These are phyloP conservation scores for Leptinotarsa haldemani DNA, from an alignment of 2,888 invertebrate genomes.

Conservation along the genomic window DNA sequence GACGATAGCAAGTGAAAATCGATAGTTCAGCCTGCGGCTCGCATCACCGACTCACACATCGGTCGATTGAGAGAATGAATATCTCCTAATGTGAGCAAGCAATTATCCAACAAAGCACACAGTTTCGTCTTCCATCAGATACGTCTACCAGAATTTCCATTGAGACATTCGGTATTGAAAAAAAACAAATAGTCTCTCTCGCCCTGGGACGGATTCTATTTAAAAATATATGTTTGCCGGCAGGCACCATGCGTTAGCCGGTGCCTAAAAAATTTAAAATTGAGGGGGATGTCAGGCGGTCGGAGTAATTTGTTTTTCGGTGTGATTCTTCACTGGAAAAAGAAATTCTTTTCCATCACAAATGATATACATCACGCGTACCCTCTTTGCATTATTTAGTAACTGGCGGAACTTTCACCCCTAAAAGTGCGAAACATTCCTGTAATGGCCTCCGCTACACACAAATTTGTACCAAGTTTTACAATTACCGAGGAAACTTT, in stretches of 20 bases:
- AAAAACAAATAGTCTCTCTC: constrained; percentile 1
- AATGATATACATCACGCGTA: constrained; percentile 62
- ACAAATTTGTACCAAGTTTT: constrained; percentile 63
- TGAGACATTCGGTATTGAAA: not conserved
- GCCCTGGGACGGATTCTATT: constrained; percentile 5
- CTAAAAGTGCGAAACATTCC: constrained; percentile 61
- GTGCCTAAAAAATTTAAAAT: constrained; percentile 48
- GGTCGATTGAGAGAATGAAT: no score
- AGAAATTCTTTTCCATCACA: constrained; percentile 59
- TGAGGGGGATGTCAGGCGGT: constrained; percentile 40
- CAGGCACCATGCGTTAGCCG: constrained; percentile 8
- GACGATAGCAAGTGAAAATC: no score
- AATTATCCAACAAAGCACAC: no score
- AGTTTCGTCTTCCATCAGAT: no score
- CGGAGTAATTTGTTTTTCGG: constrained; percentile 48
- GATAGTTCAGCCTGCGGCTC: no score
- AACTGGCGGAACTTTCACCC: constrained; percentile 60
- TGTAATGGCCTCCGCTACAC: constrained; percentile 60
- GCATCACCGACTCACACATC: no score
- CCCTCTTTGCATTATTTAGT: constrained; percentile 62
- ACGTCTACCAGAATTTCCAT: no score
- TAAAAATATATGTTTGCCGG: constrained; percentile 1
- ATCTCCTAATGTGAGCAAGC: no score
- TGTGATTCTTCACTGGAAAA: constrained; percentile 59
- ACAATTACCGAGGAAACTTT: constrained; percentile 63